Evolutionary conservation across 1,140 invertebrate genomes (phyloP).

Genomic region (Drosophila azteca): DNA sequence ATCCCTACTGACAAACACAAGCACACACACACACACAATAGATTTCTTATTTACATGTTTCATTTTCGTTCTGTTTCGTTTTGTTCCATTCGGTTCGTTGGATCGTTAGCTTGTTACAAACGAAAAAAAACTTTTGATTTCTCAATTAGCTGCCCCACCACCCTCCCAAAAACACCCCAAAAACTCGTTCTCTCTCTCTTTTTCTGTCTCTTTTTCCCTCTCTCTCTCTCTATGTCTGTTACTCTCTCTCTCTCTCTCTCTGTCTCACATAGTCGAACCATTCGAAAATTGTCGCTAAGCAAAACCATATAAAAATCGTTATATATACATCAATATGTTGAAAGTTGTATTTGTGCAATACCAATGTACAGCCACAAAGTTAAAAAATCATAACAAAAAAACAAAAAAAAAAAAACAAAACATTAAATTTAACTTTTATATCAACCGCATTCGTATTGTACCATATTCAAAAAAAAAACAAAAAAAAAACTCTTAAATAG

Average conservation of each 20-base stretch:
- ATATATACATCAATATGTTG: slow-evolving; percentile 11
- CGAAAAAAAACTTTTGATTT: slow-evolving; percentile 43
- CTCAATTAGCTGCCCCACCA: slow-evolving; percentile 51
- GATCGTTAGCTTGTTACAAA: slow-evolving; percentile 39
- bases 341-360: slow-evolving; percentile 45
- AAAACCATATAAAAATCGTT: slow-evolving; percentile 41
- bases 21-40: slow-evolving; percentile 1
- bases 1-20: slow-evolving; percentile 4
- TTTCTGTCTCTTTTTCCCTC: slow-evolving; percentile 7
- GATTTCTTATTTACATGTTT: slow-evolving; percentile 30
- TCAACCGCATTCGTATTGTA: slow-evolving; percentile 53
- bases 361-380: slow-evolving; percentile 58
- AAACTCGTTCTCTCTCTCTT: slow-evolving; percentile 9
- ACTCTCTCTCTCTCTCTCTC: slow-evolving; percentile 19
- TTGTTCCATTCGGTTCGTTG: slow-evolving; percentile 51
- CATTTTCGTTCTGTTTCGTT: slow-evolving; percentile 36
- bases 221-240: slow-evolving; percentile 5
- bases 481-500: slow-evolving; percentile 40
- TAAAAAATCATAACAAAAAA: slow-evolving; percentile 29
- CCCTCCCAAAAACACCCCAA: not conserved
- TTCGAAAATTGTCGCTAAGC: slow-evolving; percentile 35
- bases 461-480: slow-evolving; percentile 29
- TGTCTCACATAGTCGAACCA: slow-evolving; percentile 26
- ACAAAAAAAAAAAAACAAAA: slow-evolving; percentile 26
- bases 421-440: slow-evolving; percentile 36